Percentiles rank a stretch among this genome's conserved stretches.
Evolutionary conservation across 23 tunicate genomes (phyloP).

Genomic region (Pegea sp.): DNA sequence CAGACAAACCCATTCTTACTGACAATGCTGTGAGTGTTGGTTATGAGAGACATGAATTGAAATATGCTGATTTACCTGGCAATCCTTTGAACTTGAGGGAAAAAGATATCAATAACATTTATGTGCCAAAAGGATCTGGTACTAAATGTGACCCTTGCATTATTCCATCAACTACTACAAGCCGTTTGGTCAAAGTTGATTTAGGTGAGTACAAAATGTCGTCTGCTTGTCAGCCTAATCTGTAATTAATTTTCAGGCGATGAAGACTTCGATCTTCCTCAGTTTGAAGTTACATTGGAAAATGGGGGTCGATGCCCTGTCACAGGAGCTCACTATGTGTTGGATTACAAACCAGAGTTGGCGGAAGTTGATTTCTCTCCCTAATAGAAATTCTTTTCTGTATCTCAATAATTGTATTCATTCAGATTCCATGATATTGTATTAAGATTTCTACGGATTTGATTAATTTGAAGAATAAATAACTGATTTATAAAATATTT

Average conservation of each 20-base stretch:
- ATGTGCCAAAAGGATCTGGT: constrained; percentile 20
- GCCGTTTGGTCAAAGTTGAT: constrained; percentile 16
- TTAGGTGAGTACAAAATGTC: not conserved
- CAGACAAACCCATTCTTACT: not conserved
- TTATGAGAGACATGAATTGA: not conserved
- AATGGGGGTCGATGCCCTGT: constrained; percentile 61
- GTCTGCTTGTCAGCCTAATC: not conserved
- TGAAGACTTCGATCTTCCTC: constrained; percentile 25
- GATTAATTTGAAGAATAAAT: too few species aligned
- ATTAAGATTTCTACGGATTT: too few species aligned
- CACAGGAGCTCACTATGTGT: constrained; percentile 50
- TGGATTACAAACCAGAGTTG: constrained; percentile 20
- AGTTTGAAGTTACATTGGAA: constrained; percentile 54
- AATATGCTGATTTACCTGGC: not conserved
- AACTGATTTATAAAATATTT: too few species aligned
- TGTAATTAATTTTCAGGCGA: not conserved
- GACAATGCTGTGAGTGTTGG: not conserved
- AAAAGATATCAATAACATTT: not conserved
- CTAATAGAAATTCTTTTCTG: too few species aligned
- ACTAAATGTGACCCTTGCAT: constrained; percentile 49
- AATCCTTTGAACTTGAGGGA: not conserved
- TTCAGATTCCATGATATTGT: too few species aligned
- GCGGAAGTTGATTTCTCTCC: not conserved
- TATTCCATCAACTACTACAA: constrained; percentile 17
- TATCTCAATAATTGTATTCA: too few species aligned